Base-by-base conservation (phyloP, 2,888 invertebrate genomes). In the Drosophila anomalata region DNA sequence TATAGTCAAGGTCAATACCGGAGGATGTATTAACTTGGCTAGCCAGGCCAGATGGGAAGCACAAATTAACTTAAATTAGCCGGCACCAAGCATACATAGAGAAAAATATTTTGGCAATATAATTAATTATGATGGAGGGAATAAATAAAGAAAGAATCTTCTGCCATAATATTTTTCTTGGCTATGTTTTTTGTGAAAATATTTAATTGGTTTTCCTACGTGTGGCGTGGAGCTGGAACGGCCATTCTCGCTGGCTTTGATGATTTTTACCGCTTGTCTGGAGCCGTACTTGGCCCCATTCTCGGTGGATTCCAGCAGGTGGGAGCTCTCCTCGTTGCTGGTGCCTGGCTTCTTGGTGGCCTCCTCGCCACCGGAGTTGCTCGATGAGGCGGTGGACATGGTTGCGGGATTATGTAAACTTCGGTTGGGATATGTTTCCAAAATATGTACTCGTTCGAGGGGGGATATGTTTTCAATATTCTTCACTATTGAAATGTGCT, bases 231-330 rank as follows among this genome's bases (percentile, higher is more conserved):
- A 62, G 58, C 24, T 69, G 54, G 42, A 39, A 46, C 60, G 72
- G 55, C 56, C 83, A 72, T 61, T 86, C 24, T 51, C 76, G 73
- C 73, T 59, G 69, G 71, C 61, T 70, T 84, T 80, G 72, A 82
- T 70, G 66, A 82, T 87, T 78, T 82, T 91, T 89, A 91, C 91
- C 89, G 90, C 89, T 88, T 89, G 86, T 52, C 87, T 84, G 58
- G 90, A 90, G 61, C 90, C 90, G 80, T 91, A 91, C 70, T 89
- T 89, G 74, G 84, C 90, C 31, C 88, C 89, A 73, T 87, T 90
- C 31, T 78, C 89, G 54, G 78, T 76, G 46, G 90, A 80, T 77
- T 91, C 90, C 77, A 91, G 81, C 59, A 91, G 86, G 69, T 90
- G 90, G 63, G 91, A 90, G 79, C 90, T 90, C 78, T 91, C 90